Percentiles rank a stretch among this genome's conserved stretches.
Evolutionary conservation across 2,888 invertebrate species (phyloP).

Genomic region (Nomada fucata): DNA sequence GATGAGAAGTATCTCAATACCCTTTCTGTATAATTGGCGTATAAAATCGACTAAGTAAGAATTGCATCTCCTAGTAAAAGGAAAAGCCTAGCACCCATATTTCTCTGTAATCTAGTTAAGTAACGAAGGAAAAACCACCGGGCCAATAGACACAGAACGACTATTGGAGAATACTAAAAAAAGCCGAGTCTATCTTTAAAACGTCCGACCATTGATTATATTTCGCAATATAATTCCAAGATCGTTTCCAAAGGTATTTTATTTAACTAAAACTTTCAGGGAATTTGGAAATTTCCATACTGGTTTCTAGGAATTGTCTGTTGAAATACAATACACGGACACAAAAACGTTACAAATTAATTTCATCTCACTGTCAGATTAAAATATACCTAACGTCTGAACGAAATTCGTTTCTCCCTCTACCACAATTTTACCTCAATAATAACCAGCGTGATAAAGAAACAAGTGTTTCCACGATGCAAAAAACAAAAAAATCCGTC

Average conservation of each 20-base stretch:
- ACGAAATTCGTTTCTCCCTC: too few relatives aligned
- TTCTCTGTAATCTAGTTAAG: conserved; percentile 43
- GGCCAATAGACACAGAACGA: conserved; percentile 20
- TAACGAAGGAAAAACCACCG: conserved; percentile 41
- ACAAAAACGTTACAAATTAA: too few relatives aligned
- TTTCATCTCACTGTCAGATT: too few relatives aligned
- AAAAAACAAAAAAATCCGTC: too few relatives aligned
- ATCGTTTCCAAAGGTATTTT: not conserved
- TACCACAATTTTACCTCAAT: too few relatives aligned
- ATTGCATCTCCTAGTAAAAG: not conserved
- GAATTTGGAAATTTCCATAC: not conserved
- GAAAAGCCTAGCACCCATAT: not conserved
- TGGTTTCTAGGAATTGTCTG: too few relatives aligned
- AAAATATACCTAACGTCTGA: too few relatives aligned
- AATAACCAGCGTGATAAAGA: too few relatives aligned
- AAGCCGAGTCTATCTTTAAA: not conserved
- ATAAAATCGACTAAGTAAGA: conserved; percentile 19
- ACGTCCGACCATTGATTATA: conserved; percentile 40
- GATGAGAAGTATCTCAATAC: not conserved
- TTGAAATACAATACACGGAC: too few relatives aligned
- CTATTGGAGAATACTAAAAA: conserved; percentile 30
- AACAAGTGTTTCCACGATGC: too few relatives aligned
- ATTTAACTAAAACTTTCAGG: too few relatives aligned
- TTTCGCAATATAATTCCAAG: not conserved
- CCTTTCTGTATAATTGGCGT: not conserved